Percentiles rank a stretch among this genome's conserved stretches.
phyloP scores from a whole-genome alignment of 2,113 vertebrate species.

The Serilophus lunatus region DNA sequence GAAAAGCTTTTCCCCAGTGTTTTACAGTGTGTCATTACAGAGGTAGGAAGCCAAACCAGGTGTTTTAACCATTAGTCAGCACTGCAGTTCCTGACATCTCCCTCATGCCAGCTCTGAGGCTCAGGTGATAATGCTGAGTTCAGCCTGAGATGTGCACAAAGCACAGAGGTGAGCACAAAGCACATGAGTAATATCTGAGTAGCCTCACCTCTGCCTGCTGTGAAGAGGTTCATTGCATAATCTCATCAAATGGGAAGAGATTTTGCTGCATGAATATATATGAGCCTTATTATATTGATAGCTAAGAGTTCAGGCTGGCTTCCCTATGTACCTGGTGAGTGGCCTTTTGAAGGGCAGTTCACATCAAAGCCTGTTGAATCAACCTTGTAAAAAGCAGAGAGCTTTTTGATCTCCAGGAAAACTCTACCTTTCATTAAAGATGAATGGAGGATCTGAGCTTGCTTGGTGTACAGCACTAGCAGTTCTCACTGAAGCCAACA shows the following conservation, averaged over 20 bases:
- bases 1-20: neutral
- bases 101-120: neutral
- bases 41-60: neutral
- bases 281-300: neutral
- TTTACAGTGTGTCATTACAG: neutral
- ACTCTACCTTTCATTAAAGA: neutral
- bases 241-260: neutral
- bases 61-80: neutral
- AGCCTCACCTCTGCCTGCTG: neutral
- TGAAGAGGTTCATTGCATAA: neutral
- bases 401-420: constrained; percentile 38
- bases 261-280: constrained; percentile 11
- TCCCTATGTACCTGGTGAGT: neutral
- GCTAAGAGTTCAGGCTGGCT: neutral
- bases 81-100: neutral
- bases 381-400: neutral
- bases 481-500: neutral
- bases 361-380: constrained; percentile 45
- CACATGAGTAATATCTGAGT: neutral
- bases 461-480: neutral
- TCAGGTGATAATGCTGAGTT: neutral
- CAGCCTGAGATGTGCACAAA: neutral
- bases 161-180: neutral
- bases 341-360: constrained; percentile 14
- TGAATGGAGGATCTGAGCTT: neutral